Evolutionary conservation across 2,113 vertebrate species (phyloP).

Genomic region (Accipiter cooperii): DNA sequence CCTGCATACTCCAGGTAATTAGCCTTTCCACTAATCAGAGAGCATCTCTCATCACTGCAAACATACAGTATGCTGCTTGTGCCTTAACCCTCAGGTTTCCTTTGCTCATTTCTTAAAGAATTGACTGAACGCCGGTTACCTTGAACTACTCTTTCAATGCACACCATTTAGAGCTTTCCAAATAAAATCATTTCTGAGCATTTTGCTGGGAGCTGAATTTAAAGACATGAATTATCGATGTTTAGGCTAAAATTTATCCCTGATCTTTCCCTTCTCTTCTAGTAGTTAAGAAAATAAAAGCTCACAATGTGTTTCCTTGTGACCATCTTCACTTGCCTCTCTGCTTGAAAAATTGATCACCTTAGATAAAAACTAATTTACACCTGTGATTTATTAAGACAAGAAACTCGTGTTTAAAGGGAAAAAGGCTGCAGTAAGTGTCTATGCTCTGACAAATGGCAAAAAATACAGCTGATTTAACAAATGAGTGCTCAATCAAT

Average conservation of each 20-base stretch:
- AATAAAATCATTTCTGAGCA: slow-evolving; percentile 18
- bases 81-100: slow-evolving; percentile 26
- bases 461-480: slow-evolving; percentile 84
- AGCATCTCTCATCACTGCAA: background rate
- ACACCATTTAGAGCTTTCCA: slow-evolving; percentile 20
- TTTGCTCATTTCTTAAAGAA: background rate
- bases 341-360: slow-evolving; percentile 1
- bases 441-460: slow-evolving; percentile 38
- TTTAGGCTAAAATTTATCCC: background rate
- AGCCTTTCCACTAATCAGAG: slow-evolving; percentile 13
- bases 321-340: background rate
- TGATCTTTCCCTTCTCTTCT: background rate
- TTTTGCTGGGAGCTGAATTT: slow-evolving; percentile 46
- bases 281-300: background rate
- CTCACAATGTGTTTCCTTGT: background rate
- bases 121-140: background rate
- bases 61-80: background rate
- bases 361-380: slow-evolving; percentile 36
- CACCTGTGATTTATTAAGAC: slow-evolving; percentile 32
- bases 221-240: slow-evolving; percentile 42
- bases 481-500: slow-evolving; percentile 89
- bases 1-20: slow-evolving; percentile 4
- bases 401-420: background rate
- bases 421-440: slow-evolving; percentile 43
- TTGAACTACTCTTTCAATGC: background rate